These are phyloP conservation scores for Naja naja DNA, from an alignment of 2,113 vertebrate species.

Conservation along the genomic window DNA sequence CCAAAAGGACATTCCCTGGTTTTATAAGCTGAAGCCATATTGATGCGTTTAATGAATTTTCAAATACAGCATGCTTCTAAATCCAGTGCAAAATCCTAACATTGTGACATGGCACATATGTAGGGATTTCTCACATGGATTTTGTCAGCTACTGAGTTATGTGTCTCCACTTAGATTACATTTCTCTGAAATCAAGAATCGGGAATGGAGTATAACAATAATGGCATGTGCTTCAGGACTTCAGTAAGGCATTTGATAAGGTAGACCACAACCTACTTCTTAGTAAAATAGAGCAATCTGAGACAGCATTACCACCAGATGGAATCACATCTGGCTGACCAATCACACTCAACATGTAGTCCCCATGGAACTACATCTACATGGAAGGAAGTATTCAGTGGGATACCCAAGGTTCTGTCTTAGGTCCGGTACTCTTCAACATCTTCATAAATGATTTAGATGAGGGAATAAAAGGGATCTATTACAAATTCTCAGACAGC, in stretches of 20 bases:
- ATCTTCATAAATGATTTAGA: background rate
- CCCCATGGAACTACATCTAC: background rate
- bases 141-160: background rate
- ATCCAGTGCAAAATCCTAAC: background rate
- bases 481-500: background rate
- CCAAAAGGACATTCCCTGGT: background rate
- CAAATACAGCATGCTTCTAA: background rate
- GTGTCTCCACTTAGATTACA: background rate
- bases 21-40: background rate
- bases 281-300: background rate
- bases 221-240: background rate
- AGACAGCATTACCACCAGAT: background rate
- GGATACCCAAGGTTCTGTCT: background rate
- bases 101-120: background rate
- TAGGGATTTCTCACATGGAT: background rate
- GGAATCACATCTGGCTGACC: background rate
- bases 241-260: background rate
- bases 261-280: background rate
- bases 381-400: background rate
- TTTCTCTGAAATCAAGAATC: background rate
- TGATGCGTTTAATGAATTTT: background rate
- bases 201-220: background rate
- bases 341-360: background rate
- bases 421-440: background rate
- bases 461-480: background rate